phyloP scores from a whole-genome alignment of 2,797 vertebrate genomes.

The Pampus argenteus region DNA sequence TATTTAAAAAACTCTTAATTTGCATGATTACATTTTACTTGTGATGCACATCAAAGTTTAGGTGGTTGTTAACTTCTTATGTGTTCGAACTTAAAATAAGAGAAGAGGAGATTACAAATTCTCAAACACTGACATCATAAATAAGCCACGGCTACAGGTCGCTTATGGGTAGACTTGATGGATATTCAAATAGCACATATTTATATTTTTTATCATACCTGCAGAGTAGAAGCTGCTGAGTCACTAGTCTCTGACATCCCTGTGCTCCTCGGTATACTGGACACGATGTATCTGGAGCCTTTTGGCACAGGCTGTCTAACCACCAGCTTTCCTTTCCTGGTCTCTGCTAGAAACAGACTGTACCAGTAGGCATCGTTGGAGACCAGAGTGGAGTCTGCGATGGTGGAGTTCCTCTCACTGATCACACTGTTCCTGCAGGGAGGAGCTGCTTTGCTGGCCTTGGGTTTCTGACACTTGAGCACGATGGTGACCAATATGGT shows the following conservation, averaged over 20 bases:
- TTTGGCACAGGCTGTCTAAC: conserved; percentile 74
- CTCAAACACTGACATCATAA: rapidly evolving
- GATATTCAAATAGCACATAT: no score
- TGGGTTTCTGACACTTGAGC: conserved; percentile 73
- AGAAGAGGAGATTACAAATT: background rate
- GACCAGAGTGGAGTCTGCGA: conserved; percentile 75
- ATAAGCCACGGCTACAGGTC: rapidly evolving
- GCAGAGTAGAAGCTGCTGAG: conserved; percentile 64
- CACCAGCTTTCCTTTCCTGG: conserved; percentile 75
- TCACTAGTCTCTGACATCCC: conserved; percentile 69
- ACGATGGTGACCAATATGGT: conserved; percentile 60
- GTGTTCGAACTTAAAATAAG: rapidly evolving
- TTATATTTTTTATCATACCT: no score
- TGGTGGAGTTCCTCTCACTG: conserved; percentile 74
- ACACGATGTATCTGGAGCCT: conserved; percentile 72
- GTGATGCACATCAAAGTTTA: background rate
- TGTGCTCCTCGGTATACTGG: conserved; percentile 72
- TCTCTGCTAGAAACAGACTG: conserved; percentile 76
- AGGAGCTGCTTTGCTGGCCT: conserved; percentile 55
- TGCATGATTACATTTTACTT: background rate
- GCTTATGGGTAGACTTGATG: background rate
- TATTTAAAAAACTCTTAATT: rapidly evolving
- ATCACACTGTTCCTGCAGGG: conserved; percentile 74
- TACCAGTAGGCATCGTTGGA: conserved; percentile 80
- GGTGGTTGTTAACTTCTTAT: background rate